A percentile compares a stretch with the other conserved stretches of the same genome.
These are phyloP conservation scores for Siniperca scherzeri DNA, from an alignment of 2,797 vertebrate genomes.

Conservation along the genomic window DNA sequence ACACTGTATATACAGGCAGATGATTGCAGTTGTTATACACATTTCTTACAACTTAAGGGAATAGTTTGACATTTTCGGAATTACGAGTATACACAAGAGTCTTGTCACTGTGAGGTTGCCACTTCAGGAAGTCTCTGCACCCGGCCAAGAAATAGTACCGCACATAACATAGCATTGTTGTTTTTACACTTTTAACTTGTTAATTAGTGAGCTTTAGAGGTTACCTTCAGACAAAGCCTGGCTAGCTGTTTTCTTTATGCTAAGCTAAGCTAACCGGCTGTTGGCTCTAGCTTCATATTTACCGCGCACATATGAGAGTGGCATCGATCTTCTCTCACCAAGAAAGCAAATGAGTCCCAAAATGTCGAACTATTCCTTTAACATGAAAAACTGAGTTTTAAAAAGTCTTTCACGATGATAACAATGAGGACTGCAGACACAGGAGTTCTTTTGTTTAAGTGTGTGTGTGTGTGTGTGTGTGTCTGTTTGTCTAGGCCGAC, in stretches of 20 bases:
- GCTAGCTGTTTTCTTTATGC: neutral
- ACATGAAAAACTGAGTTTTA: neutral
- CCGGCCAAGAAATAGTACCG: neutral
- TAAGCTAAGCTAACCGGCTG: neutral
- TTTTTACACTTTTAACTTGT: neutral
- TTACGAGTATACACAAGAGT: neutral
- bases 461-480: neutral
- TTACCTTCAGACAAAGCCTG: neutral
- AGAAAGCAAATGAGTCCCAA: neutral
- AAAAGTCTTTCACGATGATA: conserved; percentile 20
- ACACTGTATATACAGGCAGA: neutral
- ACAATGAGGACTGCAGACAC: conserved; percentile 38
- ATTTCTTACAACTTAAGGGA: neutral
- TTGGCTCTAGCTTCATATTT: neutral
- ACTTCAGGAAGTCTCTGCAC: neutral
- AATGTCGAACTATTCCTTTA: neutral
- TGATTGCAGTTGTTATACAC: neutral
- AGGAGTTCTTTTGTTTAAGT: conserved; percentile 19
- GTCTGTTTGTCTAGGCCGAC: conserved; percentile 43
- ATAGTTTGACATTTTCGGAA: neutral
- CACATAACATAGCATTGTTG: neutral
- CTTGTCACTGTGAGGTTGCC: neutral
- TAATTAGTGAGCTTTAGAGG: neutral
- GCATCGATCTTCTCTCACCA: neutral
- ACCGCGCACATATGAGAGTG: neutral